Evolutionary conservation across 2,797 vertebrate genomes (phyloP).

Genomic region (Cyprinella venusta): DNA sequence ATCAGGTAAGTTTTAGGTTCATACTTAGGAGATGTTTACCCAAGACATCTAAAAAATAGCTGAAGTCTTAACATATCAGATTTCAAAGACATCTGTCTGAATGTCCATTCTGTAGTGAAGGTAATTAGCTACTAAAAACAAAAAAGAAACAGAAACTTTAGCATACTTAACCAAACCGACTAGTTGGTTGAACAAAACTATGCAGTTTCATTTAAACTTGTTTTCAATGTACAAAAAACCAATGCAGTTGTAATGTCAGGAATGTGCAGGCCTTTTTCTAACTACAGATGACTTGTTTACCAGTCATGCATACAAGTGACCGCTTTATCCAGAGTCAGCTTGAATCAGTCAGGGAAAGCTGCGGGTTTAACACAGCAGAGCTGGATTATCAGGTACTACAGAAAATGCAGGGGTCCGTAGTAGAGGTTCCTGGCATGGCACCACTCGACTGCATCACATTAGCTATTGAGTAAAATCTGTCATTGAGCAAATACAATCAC

Average conservation of each 20-base stretch:
- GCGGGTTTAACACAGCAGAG: background rate
- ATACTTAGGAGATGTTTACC: background rate
- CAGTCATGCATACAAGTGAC: too few relatives aligned
- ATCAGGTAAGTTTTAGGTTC: background rate
- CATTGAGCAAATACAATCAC: slow-evolving; percentile 29
- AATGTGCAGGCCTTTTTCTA: background rate
- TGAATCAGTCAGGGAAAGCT: slow-evolving; percentile 23
- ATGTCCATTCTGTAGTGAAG: background rate
- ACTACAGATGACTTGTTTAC: slow-evolving; percentile 11
- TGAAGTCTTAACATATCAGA: too few relatives aligned
- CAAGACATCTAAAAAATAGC: background rate
- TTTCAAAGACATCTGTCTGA: too few relatives aligned
- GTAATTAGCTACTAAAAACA: background rate
- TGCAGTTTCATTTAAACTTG: background rate
- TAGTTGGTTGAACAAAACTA: background rate
- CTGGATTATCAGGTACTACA: slow-evolving; percentile 59
- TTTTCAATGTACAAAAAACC: background rate
- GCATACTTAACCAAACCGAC: background rate
- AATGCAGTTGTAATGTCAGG: background rate
- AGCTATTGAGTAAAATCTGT: background rate
- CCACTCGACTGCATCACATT: background rate
- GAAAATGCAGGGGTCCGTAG: background rate
- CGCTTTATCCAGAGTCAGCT: slow-evolving; percentile 3
- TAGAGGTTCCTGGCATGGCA: background rate
- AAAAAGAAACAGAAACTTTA: background rate